Evolutionary conservation across 1,140 invertebrate species (phyloP), one percentile per base, ranked within the genome.

Genomic region (Brachionus paranguensis): DNA sequence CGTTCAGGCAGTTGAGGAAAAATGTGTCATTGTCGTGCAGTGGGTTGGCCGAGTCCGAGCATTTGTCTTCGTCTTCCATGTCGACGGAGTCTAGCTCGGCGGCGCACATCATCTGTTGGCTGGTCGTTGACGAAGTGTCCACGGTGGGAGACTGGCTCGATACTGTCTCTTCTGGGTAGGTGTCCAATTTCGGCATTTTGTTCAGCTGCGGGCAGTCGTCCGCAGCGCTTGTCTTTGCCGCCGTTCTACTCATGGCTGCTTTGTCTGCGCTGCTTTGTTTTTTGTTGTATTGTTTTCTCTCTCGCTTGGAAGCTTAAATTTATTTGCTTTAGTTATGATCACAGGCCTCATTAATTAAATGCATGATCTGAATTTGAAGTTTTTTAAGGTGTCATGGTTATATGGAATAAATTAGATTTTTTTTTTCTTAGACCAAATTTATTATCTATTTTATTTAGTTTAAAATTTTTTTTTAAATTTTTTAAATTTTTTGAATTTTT

Each of bases 211-310:
- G 12, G 17, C 33, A 12, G 2, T 74, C 17, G 27, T 76, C 17
- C 11, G 1, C 0, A 0, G 14, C n/a, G 20, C 12, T 24, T 12
- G 8, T 50, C n/a, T 76, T 47, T 24, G 27, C 3, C 2, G 17
- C 3, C 72, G 50, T 14, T 76, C 50, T 53, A 4, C 10, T 20
- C 20, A 27, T 76, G 11, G 0, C 33, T 29, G 1, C 1, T 27
- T 76, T 76, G 12, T 76, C 72, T 50, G 27, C 4, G 12, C 11
- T 27, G 33, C 33, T 37, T 7, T 29, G 27, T 37, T 76, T 76
- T 50, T 76, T 76, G 41, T 74, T 74, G 43, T 76, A 76, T 20
- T 76, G 72, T 27, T 50, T 76, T 27, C 72, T 24, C 50, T 76
- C 72, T 47, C 72, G 17, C 14, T 76, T 76, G 7, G 72, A 76